These are phyloP conservation scores for Standfussiana lucernea DNA, from an alignment of 2,888 invertebrate genomes.

Conservation along the genomic window DNA sequence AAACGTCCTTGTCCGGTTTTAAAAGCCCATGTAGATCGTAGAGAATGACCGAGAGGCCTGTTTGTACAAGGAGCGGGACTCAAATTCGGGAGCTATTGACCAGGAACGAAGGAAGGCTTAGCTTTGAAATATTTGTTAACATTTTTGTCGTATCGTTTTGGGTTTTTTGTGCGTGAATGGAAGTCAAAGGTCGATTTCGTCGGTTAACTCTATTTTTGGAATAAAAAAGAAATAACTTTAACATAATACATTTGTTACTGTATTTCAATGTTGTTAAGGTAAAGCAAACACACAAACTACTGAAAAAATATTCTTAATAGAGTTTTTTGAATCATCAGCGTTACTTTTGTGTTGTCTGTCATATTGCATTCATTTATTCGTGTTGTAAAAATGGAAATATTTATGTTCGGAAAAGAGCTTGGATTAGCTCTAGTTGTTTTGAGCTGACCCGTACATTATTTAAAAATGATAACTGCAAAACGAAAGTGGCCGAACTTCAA, in stretches of 20 bases:
- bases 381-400: not conserved
- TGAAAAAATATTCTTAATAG: not conserved
- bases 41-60: constrained; percentile 55
- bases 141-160: constrained; percentile 22
- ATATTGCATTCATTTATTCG: not conserved
- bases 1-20: constrained; percentile 24
- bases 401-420: not conserved
- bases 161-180: constrained; percentile 14
- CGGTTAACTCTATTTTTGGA: not conserved
- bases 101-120: constrained; percentile 28
- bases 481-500: not conserved
- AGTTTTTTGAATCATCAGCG: not conserved
- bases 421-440: not conserved
- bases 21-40: constrained; percentile 46
- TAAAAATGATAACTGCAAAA: not conserved
- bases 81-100: constrained; percentile 53
- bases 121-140: constrained; percentile 47
- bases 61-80: constrained; percentile 45
- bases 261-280: not conserved
- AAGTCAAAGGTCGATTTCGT: constrained; percentile 11
- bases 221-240: not conserved
- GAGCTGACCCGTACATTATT: not conserved
- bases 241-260: not conserved
- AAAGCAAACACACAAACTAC: not conserved
- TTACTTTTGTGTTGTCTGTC: not conserved